Conservation (phyloP, 2,888 invertebrate genomes). For the Neoscelio sp. region DNA sequence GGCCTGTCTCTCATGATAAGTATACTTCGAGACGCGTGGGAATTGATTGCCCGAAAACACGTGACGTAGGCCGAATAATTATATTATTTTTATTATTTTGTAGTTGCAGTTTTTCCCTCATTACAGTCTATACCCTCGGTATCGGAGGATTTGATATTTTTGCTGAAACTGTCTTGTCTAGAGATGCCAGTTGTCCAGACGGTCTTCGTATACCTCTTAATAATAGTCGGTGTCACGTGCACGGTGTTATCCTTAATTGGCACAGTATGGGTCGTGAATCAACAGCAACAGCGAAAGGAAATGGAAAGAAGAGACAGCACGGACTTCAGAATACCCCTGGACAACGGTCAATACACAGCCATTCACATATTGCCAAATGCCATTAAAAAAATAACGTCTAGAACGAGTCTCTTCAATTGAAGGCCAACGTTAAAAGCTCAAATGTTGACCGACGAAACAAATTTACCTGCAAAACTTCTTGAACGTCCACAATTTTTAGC, state of each 20-base stretch:
- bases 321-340: slow-evolving; percentile 80
- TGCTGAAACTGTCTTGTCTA: slow-evolving; percentile 73
- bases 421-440: background rate
- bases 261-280: slow-evolving; percentile 76
- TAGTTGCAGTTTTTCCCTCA: background rate
- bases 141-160: slow-evolving; percentile 69
- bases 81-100: background rate
- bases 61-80: too few relatives aligned
- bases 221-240: slow-evolving; percentile 74
- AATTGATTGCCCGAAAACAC: too few relatives aligned
- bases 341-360: slow-evolving; percentile 79
- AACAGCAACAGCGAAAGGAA: slow-evolving; percentile 71
- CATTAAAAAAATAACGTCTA: slow-evolving; percentile 80
- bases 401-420: slow-evolving; percentile 77
- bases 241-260: slow-evolving; percentile 76
- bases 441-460: too few relatives aligned
- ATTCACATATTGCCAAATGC: slow-evolving; percentile 79
- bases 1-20: too few relatives aligned
- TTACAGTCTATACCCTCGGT: slow-evolving; percentile 74
- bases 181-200: slow-evolving; percentile 77
- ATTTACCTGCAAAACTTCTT: too few relatives aligned
- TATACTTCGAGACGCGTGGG: too few relatives aligned
- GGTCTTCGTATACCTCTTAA: slow-evolving; percentile 74
- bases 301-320: slow-evolving; percentile 75
- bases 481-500: too few relatives aligned